Evolutionary conservation across 2,888 invertebrate species (phyloP), one percentile per base, ranked within the genome.

Genomic region (Cancer borealis): DNA sequence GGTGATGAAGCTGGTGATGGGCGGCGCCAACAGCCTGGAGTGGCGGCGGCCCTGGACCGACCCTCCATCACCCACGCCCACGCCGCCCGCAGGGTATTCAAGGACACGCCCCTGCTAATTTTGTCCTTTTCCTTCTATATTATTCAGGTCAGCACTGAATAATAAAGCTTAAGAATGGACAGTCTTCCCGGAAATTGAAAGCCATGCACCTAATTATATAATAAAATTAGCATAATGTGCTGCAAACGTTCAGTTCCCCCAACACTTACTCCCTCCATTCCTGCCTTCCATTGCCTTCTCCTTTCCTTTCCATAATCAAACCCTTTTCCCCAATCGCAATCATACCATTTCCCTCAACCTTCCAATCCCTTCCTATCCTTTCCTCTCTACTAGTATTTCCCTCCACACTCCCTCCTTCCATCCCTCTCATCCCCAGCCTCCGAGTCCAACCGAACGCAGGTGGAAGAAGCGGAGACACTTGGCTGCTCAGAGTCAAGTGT

Each of bases 221-320:
- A 84, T 84, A 30, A 84, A 39, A 84, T 84, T 84, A 30, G 84
- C 84, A 84, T 84, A 84, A 84, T 84, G 84, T 39, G 5, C 39
- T 17, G 84, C 84, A 39, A 84, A 84, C 14, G 84, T 84, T 84
- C 84, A 14, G 39, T 84, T 84, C 39, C 84, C 30, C 39, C 39
- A 84, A 39, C 84, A 84, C 8, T 84, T 84, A 39, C 84, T 84
- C 17, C 30, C 10, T 39, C 84, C 39, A 79, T 79, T 79, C 26
- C 73, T 79, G 26, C 10, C 8, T 79, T 21, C 26, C 17, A 39
- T 39, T 79, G 10, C 30, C 10, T n/a, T 26, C 73, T 39, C 30
- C 84, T 39, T 39, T 21, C 10, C 26, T 39, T 84, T n/a, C 39
- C 39, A 30, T 84, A 30, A 14, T 39, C 39, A 30, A 39, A 84